Evolutionary conservation across 2,797 vertebrate species (phyloP).

Genomic region (Arremon aurantiirostris): DNA sequence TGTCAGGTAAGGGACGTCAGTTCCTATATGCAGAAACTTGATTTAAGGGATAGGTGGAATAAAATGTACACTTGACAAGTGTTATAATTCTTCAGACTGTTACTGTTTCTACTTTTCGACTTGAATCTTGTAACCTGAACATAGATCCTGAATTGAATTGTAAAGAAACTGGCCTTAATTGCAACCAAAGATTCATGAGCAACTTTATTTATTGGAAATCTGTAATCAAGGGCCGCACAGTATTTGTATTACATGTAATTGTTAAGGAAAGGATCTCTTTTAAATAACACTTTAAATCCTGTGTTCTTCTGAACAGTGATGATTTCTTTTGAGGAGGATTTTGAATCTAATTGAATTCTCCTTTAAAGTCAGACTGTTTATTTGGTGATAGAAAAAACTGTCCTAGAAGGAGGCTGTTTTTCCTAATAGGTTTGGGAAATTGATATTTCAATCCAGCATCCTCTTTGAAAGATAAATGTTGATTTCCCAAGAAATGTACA

Average conservation of each 20-base stretch:
- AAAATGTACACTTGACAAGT: neutral
- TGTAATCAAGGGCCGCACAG: neutral
- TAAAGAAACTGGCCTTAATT: neutral
- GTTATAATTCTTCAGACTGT: neutral
- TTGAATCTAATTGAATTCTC: neutral
- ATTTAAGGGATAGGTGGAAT: neutral
- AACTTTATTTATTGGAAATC: neutral
- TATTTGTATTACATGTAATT: neutral
- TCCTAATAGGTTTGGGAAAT: neutral
- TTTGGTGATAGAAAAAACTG: neutral
- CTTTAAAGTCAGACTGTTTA: neutral
- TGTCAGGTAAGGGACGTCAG: neutral
- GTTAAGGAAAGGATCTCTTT: neutral
- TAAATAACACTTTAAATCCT: neutral
- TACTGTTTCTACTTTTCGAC: neutral
- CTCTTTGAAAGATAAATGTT: neutral
- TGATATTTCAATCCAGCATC: neutral
- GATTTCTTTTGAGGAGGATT: neutral
- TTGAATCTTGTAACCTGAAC: neutral
- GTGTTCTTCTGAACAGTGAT: neutral
- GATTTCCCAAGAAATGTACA: constrained; percentile 2
- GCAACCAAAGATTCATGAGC: neutral
- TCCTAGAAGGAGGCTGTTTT: neutral
- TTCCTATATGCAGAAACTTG: neutral
- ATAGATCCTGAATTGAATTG: neutral